Evolutionary conservation across 35 echinoderm and acorn worm genomes (phyloP).

Genomic region (Ptychodera flava): DNA sequence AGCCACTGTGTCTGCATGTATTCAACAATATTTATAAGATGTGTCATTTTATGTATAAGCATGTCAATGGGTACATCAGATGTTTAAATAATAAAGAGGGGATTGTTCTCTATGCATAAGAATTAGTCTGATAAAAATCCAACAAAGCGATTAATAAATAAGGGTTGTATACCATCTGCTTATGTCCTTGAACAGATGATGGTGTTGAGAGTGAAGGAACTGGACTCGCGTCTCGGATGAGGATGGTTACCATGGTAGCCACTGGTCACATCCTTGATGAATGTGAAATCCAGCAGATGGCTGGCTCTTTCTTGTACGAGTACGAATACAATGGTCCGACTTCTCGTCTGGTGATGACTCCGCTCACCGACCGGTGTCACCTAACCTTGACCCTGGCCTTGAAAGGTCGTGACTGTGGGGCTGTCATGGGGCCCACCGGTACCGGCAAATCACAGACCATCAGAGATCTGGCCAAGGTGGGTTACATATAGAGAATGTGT

Average conservation of each 20-base stretch:
- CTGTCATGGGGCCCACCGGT: slow-evolving; percentile 49
- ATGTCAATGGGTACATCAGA: too few species aligned
- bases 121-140: too few species aligned
- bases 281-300: slow-evolving; percentile 49
- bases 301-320: slow-evolving; percentile 73
- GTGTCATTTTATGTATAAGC: too few species aligned
- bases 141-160: too few species aligned
- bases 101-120: too few species aligned
- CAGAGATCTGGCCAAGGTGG: slow-evolving; percentile 68
- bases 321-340: slow-evolving; percentile 71
- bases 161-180: too few species aligned
- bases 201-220: too few species aligned
- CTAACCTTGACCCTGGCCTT: slow-evolving; percentile 67
- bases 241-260: not conserved
- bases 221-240: too few species aligned
- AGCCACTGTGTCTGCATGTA: too few species aligned
- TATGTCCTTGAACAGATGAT: too few species aligned
- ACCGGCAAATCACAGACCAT: slow-evolving; percentile 69
- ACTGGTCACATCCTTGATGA: slow-evolving; percentile 18
- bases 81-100: too few species aligned
- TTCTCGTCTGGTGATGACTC: slow-evolving; percentile 46
- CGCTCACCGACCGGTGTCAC: slow-evolving; percentile 90
- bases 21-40: too few species aligned
- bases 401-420: slow-evolving; percentile 64
- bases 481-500: not conserved